Percentiles rank a stretch among this genome's conserved stretches.
Evolutionary conservation across 2,797 vertebrate genomes (phyloP).

Genomic region (Botia kubotai): DNA sequence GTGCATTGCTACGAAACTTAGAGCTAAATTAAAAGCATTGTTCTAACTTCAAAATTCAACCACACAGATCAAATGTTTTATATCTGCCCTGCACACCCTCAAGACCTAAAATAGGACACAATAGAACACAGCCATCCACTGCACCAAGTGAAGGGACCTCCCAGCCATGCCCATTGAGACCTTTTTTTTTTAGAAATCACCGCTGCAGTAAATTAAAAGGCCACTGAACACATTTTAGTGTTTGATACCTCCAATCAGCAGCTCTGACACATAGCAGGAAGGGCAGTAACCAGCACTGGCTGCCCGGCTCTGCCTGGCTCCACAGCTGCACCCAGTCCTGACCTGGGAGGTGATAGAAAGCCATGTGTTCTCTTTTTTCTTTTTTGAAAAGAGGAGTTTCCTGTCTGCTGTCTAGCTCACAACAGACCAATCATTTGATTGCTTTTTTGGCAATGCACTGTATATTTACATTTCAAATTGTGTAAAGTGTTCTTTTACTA

Average conservation of each 20-base stretch:
- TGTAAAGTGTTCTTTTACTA: too few relatives aligned
- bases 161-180: constrained; percentile 24
- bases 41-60: background rate
- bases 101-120: constrained; percentile 47
- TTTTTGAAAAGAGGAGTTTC: constrained; percentile 38
- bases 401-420: constrained; percentile 38
- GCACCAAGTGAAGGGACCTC: background rate
- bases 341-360: constrained; percentile 48
- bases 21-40: background rate
- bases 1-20: background rate
- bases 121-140: constrained; percentile 43
- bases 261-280: constrained; percentile 51
- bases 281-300: constrained; percentile 38
- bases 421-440: constrained; percentile 33
- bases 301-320: constrained; percentile 1
- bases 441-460: background rate
- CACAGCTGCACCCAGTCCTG: constrained; percentile 46
- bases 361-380: background rate
- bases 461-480: too few relatives aligned
- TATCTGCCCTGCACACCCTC: background rate
- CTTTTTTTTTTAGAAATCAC: constrained; percentile 39
- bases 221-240: constrained; percentile 58
- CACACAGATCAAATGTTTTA: constrained; percentile 4
- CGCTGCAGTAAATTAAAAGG: constrained; percentile 52
- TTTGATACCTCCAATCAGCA: constrained; percentile 55